A percentile compares a stretch with the other conserved stretches of the same genome.
Conservation (phyloP, 2,888 invertebrate species). For the Morpho helenor region DNA sequence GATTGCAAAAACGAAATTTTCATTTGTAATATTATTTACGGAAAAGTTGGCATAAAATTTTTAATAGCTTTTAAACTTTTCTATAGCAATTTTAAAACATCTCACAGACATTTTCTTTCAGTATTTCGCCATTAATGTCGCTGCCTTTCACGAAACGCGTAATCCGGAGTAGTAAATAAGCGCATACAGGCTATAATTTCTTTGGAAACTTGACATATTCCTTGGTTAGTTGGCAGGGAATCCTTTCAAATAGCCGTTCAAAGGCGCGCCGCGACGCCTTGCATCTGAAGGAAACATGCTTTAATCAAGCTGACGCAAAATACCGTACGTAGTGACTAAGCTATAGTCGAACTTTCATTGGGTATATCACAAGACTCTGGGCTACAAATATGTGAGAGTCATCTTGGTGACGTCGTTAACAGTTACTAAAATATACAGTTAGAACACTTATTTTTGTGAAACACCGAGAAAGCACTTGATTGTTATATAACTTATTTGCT, state of each 20-base stretch:
- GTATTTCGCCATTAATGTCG: constrained; percentile 17
- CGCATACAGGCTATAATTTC: constrained; percentile 21
- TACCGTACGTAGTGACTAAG: constrained; percentile 9
- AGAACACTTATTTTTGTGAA: no score
- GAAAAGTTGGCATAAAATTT: not conserved
- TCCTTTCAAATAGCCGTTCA: constrained; percentile 37
- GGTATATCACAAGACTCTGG: not conserved
- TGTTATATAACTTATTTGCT: no score
- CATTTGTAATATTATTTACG: no score
- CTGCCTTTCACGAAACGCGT: constrained; percentile 18
- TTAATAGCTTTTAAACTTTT: not conserved
- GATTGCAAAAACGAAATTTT: no score
- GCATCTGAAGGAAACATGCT: constrained; percentile 21
- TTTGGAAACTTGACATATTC: constrained; percentile 21
- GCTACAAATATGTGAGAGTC: not conserved
- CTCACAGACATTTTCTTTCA: constrained; percentile 13
- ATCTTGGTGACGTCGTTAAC: not conserved
- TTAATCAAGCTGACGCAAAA: constrained; percentile 31
- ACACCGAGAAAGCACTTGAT: no score
- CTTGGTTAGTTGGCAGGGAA: constrained; percentile 32
- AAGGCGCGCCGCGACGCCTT: constrained; percentile 22
- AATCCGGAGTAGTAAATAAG: constrained; percentile 16
- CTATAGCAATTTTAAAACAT: constrained; percentile 2
- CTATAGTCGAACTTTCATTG: not conserved
- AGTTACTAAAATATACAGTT: no score